Evolutionary conservation across 2,888 invertebrate genomes (phyloP).

Genomic region (Hofmannophila pseudospretella): DNA sequence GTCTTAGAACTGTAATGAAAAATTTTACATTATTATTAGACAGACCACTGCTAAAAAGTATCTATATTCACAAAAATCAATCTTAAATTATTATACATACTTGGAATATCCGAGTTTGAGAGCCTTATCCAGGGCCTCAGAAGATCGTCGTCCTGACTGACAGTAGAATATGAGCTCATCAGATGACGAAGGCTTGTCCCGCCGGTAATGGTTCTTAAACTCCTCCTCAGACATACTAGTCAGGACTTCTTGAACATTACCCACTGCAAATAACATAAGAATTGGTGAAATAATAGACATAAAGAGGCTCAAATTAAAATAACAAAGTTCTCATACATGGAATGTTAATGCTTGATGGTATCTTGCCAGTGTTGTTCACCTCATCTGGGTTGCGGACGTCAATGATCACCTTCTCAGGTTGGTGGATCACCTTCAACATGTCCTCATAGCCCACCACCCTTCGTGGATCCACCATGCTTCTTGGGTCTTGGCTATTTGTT

Average conservation of each 20-base stretch:
- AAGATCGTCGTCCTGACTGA: slow-evolving; percentile 53
- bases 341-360: slow-evolving; percentile 87
- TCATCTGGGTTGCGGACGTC: slow-evolving; percentile 88
- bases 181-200: slow-evolving; percentile 49
- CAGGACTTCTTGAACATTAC: slow-evolving; percentile 44
- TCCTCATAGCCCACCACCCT: slow-evolving; percentile 61
- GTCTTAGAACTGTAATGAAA: slow-evolving; percentile 59
- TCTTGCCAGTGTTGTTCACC: slow-evolving; percentile 81
- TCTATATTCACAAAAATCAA: too few relatives aligned
- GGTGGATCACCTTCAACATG: slow-evolving; percentile 52
- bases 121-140: slow-evolving; percentile 57
- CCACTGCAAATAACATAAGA: slow-evolving; percentile 38
- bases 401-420: slow-evolving; percentile 78
- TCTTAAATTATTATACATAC: slow-evolving; percentile 40
- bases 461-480: slow-evolving; percentile 54
- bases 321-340: slow-evolving; percentile 75
- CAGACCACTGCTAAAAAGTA: too few relatives aligned
- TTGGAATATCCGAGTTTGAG: slow-evolving; percentile 63
- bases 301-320: neutral
- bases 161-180: slow-evolving; percentile 70
- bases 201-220: slow-evolving; percentile 48
- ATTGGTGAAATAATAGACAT: too few relatives aligned
- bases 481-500: slow-evolving; percentile 1
- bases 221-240: slow-evolving; percentile 56
- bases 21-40: too few relatives aligned